Evolutionary conservation across 30 jellyfish, hydroid and myxozoan genomes (phyloP), one percentile per base, ranked within the genome.

Genomic region (Nemopilema nomurai): DNA sequence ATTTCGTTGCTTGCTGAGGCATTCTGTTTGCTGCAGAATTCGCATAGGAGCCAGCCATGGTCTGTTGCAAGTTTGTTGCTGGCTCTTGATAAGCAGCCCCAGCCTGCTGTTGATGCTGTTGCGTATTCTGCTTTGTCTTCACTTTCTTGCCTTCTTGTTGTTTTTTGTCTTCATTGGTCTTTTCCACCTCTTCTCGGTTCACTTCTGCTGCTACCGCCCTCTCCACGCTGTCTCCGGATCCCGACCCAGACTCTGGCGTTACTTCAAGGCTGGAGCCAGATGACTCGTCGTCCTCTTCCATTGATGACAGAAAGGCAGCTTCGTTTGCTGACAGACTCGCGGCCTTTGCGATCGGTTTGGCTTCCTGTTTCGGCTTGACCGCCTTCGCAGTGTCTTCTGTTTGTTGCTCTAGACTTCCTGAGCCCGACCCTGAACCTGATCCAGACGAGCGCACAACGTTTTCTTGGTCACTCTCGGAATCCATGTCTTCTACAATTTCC

Each of bases 381-480:
- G 78, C 77, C 21, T 66, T 52, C 0, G 32, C 82, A 31, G 18
- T 28, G 16, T 17, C 94, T 26, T 13, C 28, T 0, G 69, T 30
- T 70, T 28, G 64, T 0, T 72, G 73, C 62, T 30, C 80, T 70
- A 62, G 49, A 28, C 63, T 64, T 19, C 93, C 93, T 16, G 91
- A 71, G 16, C 93, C 97, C 18, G 97, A 90, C 29, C 97, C 97
- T 21, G 97, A 90, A 21, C 88, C 90, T 28, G 97, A 90, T 27
- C 85, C 97, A 17, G 97, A 90, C 16, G 89, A 70, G 41, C 23
- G 80, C 18, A 66, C 72, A 18, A 71, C 87, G 29, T 90, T 88
- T 1, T 83, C 93, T 17, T 81, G 92, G 13, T 84, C 93, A 25
- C 76, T 84, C 70, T 84, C 93, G 49, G 87, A 84, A 74, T 84